phyloP scores from a whole-genome alignment of 2,797 vertebrate species.

The Enteromius viviparus region DNA sequence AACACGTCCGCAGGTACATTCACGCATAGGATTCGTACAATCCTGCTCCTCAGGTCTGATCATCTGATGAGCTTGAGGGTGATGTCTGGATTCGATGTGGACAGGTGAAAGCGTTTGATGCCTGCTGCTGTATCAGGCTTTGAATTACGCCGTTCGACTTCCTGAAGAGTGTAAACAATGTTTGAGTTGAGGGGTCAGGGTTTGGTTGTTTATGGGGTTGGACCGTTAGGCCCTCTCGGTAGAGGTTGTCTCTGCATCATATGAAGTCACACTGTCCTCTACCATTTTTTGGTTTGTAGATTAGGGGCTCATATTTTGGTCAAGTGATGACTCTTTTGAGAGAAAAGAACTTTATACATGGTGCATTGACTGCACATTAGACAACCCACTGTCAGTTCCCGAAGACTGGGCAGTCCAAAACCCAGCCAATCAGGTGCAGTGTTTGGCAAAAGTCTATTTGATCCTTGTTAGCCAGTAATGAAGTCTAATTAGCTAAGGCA shows the following conservation, averaged over 20 bases:
- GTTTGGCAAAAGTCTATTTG: conserved; percentile 43
- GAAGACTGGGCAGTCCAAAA: not conserved
- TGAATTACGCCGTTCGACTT: not conserved
- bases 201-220: conserved; percentile 1
- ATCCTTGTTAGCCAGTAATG: conserved; percentile 55
- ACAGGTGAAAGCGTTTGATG: not conserved
- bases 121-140: conserved; percentile 2
- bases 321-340: too few relatives aligned
- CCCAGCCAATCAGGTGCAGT: conserved; percentile 19
- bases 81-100: conserved; percentile 9
- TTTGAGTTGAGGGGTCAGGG: not conserved
- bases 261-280: not conserved
- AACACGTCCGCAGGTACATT: conserved; percentile 9
- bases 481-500: conserved; percentile 58
- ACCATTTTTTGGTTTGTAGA: not conserved
- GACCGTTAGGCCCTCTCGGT: not conserved
- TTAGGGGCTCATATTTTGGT: too few relatives aligned
- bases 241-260: not conserved
- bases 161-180: conserved; percentile 3
- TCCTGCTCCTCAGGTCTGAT: conserved; percentile 22
- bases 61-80: conserved; percentile 17
- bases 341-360: too few relatives aligned
- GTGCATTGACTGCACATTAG: not conserved
- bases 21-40: conserved; percentile 10
- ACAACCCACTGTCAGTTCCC: not conserved